A percentile compares a stretch with the other conserved stretches of the same genome.
phyloP scores from a whole-genome alignment of 2,113 vertebrate species.

The Diadophis punctatus region DNA sequence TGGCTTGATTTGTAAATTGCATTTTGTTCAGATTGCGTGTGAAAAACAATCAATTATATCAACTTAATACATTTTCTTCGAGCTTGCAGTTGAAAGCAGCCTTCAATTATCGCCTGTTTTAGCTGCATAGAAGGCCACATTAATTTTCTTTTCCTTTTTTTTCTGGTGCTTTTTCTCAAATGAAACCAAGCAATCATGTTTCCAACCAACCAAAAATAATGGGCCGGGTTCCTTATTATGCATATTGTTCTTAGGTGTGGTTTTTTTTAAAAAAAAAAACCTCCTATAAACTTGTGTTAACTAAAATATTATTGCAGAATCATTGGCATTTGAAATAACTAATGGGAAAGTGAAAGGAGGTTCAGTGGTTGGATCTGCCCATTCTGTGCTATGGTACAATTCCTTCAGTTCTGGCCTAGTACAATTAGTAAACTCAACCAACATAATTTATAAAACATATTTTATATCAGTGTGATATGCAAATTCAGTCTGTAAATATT shows the following conservation, averaged over 20 bases:
- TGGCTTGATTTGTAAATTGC: constrained; percentile 42
- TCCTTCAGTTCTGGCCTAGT: not conserved
- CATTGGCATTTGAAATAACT: not conserved
- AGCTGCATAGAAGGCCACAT: not conserved
- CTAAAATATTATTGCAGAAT: not conserved
- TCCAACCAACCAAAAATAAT: not conserved
- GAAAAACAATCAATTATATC: constrained; percentile 34
- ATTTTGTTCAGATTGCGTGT: constrained; percentile 25
- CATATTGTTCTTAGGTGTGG: not conserved
- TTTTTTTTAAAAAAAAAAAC: not conserved
- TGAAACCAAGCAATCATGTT: constrained; percentile 14
- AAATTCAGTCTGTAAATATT: not conserved
- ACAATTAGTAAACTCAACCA: not conserved
- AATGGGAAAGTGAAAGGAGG: not conserved
- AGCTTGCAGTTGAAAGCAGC: constrained; percentile 9
- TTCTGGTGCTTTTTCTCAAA: not conserved
- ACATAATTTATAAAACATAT: not conserved
- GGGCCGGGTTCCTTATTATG: not conserved
- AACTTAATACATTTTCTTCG: constrained; percentile 25
- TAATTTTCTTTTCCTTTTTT: not conserved
- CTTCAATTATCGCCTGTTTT: constrained; percentile 29
- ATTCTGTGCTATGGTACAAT: not conserved
- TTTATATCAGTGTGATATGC: not conserved
- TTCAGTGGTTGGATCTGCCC: not conserved
- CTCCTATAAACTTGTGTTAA: not conserved